These are phyloP conservation scores for Myotis planiceps DNA, from an alignment of 2,797 vertebrate genomes.

Conservation along the genomic window DNA sequence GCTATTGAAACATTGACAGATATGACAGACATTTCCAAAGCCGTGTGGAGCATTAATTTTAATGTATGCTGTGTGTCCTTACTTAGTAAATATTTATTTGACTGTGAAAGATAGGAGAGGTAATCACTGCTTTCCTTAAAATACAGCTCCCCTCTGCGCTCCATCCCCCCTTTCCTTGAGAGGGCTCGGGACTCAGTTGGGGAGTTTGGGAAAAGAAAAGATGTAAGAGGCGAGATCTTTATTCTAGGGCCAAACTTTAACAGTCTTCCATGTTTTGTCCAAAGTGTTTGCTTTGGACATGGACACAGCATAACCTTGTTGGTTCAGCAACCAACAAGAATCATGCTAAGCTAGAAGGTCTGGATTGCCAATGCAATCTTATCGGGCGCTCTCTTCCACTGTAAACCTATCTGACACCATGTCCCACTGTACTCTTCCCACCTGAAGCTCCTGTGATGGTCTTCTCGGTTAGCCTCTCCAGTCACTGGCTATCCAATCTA, in stretches of 20 bases:
- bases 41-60: slow-evolving; percentile 81
- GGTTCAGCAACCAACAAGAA: neutral
- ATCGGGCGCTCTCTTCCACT: neutral
- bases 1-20: slow-evolving; percentile 78
- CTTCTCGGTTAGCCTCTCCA: neutral
- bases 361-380: slow-evolving; percentile 20
- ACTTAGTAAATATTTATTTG: slow-evolving; percentile 85
- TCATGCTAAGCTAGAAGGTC: neutral
- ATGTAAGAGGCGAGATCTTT: neutral
- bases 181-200: neutral
- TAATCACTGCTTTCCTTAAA: slow-evolving; percentile 68
- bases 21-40: slow-evolving; percentile 81
- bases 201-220: slow-evolving; percentile 31
- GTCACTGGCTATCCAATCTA: neutral
- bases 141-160: slow-evolving; percentile 30
- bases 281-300: slow-evolving; percentile 21
- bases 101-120: slow-evolving; percentile 71
- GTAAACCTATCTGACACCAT: neutral
- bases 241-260: slow-evolving; percentile 37
- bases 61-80: slow-evolving; percentile 83
- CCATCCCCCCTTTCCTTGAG: neutral
- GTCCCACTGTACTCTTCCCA: neutral
- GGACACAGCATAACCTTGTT: neutral
- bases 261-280: neutral
- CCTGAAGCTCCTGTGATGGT: neutral